Evolutionary conservation across 2,797 vertebrate genomes (phyloP), one percentile per base, ranked within the genome.

Genomic region (Neostethus bicornis): DNA sequence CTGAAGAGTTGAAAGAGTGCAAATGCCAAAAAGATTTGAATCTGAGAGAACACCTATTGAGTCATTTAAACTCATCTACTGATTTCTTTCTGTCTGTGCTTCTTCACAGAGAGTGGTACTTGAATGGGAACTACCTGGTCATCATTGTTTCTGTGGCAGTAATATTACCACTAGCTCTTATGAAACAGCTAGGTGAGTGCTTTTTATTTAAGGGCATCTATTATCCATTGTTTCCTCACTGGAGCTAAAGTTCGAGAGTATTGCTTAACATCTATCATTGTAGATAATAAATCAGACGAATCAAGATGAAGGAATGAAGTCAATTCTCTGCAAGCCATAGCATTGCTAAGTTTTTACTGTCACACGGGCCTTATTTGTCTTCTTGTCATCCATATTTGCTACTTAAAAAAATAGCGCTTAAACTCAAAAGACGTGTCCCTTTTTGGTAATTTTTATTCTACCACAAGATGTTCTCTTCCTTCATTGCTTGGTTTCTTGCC

Each of bases 151-250:
- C 95, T 0, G 0, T 94, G 56, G 84, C 66, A n/a, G 7, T 99
- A 28, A 96, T 99, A 66, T 89, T 99, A 61, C 97, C 97, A 0
- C 85, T 99, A 90, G 94, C 96, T 6, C 86, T 98, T 75, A 99
- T 99, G 97, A 97, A 98, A 79, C 96, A 99, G 83, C 90, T 99
- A 0, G 97, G 97, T 99, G 85, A 95, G 97, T 90, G 20, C 63
- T 20, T 43, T 12, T 28, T 8, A 42, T 14, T 35, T 34, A 38
- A 4, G 11, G n/a, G 42, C 7, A 25, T 14, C 39, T 21, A 41
- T 51, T 34, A 42, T 38, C 14, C 7, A 7, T 13, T 3, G 4
- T 17, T 25, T 5, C 28, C 7, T 41, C 23, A 13, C 9, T 31
- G 20, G 6, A 3, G 20, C 20, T 14, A 3, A 35, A 31, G 8